phyloP scores from a whole-genome alignment of 2,888 invertebrate species.

The Sphaerophoria taeniata region DNA sequence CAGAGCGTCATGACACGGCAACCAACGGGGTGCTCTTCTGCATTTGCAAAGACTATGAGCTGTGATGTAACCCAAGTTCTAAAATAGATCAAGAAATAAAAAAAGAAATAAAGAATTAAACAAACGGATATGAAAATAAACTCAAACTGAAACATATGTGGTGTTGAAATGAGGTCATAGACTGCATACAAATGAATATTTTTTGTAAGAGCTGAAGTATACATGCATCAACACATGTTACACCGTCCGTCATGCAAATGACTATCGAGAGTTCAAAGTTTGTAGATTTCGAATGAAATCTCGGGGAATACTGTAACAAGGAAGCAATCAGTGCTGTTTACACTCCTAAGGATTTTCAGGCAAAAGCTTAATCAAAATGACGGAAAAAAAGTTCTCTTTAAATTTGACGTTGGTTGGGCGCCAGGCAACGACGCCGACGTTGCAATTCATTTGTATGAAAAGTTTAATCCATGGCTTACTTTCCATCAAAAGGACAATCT shows the following conservation, averaged over 20 bases:
- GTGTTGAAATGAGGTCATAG: constrained; percentile 67
- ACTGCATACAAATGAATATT: constrained; percentile 47
- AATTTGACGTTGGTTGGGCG: constrained; percentile 24
- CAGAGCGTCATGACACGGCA: background rate
- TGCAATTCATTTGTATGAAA: too few relatives aligned
- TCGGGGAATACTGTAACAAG: constrained; percentile 30
- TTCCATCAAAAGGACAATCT: too few relatives aligned
- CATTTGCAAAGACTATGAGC: constrained; percentile 65
- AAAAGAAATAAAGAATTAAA: constrained; percentile 32
- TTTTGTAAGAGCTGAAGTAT: background rate
- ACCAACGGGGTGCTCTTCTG: constrained; percentile 55
- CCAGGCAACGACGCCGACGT: background rate
- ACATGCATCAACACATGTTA: background rate
- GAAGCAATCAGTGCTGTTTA: constrained; percentile 72
- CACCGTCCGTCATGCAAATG: constrained; percentile 13
- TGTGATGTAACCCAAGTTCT: constrained; percentile 70
- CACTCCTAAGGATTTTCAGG: constrained; percentile 26
- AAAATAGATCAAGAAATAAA: constrained; percentile 70
- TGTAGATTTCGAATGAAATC: constrained; percentile 51
- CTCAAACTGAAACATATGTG: constrained; percentile 51
- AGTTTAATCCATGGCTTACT: too few relatives aligned
- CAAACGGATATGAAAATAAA: constrained; percentile 73
- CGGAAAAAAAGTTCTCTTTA: constrained; percentile 29
- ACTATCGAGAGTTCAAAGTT: constrained; percentile 62
- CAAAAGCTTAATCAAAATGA: background rate